phyloP scores from a whole-genome alignment of 2,113 vertebrate species.

The Formicarius rufipectus region DNA sequence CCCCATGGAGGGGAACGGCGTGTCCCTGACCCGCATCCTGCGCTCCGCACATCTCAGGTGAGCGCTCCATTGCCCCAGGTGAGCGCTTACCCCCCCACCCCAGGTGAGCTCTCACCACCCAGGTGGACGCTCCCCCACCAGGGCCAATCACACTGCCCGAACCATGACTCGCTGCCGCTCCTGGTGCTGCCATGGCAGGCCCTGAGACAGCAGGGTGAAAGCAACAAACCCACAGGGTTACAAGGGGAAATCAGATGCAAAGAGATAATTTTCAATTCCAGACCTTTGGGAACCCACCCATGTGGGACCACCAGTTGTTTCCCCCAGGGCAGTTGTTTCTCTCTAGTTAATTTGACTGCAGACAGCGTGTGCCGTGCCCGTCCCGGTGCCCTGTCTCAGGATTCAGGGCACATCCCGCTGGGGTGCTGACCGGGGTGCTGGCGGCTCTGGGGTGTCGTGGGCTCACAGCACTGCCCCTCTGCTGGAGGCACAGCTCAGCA shows the following conservation, averaged over 20 bases:
- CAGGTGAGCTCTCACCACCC: no score
- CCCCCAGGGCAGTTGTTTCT: rapidly evolving
- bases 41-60: constrained; percentile 76
- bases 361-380: rapidly evolving
- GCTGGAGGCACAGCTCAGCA: rapidly evolving
- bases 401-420: rapidly evolving
- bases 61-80: no score
- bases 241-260: background rate
- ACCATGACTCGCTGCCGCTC: no score
- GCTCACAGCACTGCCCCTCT: background rate
- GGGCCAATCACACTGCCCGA: no score
- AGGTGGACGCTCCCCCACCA: no score
- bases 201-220: rapidly evolving
- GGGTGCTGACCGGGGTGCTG: no score
- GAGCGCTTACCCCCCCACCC: no score
- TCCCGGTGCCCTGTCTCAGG: rapidly evolving
- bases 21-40: constrained; percentile 94
- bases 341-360: background rate
- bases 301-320: rapidly evolving
- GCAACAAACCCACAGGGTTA: background rate
- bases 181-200: rapidly evolving
- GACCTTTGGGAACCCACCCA: rapidly evolving
- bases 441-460: background rate
- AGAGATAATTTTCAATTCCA: rapidly evolving
- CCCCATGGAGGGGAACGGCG: constrained; percentile 94